Evolutionary conservation across 2,113 vertebrate genomes (phyloP), one percentile per base, ranked within the genome.

Genomic region (Tamias sibiricus): DNA sequence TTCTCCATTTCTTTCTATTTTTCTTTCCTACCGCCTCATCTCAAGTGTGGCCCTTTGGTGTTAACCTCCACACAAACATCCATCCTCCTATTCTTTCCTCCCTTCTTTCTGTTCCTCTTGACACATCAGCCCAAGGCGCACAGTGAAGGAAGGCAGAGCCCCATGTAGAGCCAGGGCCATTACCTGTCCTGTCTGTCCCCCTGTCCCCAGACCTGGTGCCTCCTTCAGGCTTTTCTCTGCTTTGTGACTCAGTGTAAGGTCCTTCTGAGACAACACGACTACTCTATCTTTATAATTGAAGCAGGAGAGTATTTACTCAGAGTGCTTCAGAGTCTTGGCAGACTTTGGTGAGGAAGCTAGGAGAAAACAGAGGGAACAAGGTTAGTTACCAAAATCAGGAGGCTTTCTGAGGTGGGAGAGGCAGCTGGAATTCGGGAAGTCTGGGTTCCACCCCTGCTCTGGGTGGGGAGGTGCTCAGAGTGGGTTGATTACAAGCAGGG

Each of bases 331-430:
- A 16, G 47, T 42, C 94, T 64, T 35, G 89, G 83, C 42, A 76
- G 84, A 22, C 22, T 52, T 91, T 44, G 57, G 6, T 28, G 90
- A 95, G 66, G 82, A 76, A 91, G 84, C 96, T 95, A 52, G 93
- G 87, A 85, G 76, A 57, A 87, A 92, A 75, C 0, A 20, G 57
- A 72, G 11, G 13, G 59, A 75, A 74, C 1, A 24, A 83, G 52
- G 30, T 54, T 79, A 75, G 35, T 77, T 77, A 95, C 76, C 72
- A 10, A n/a, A 66, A 87, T 75, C 42, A n/a, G 37, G 57, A 64
- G 52, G 7, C 44, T 42, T 1, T 17, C 52, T 28, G 49, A 24
- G 22, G 66, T 16, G 12, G 47, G 6, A 8, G 28, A n/a, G 35
- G 35, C 9, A 6, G 68, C 62, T 57, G 52, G 77, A 80, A n/a